Base-by-base conservation (phyloP, 2,888 invertebrate species). In the Lordiphosa fenestrarum region DNA sequence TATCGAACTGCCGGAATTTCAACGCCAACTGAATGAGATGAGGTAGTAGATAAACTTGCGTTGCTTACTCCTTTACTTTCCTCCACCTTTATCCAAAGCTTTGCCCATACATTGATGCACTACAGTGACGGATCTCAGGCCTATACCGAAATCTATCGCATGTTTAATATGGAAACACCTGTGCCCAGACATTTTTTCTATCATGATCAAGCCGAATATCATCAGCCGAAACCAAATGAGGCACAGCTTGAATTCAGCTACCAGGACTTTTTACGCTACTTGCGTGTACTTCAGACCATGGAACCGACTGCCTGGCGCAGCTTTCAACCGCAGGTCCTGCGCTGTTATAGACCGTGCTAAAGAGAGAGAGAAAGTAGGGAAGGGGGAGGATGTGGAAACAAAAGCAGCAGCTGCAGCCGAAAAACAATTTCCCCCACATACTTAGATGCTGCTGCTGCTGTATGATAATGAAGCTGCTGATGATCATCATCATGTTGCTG, bases 151-250 rank as follows among this genome's bases (percentile, higher is more conserved):
- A 54, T 72, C 6, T 57, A 35, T 39, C 5, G 41, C 2, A 12
- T 52, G 30, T 55, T 68, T 1, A 5, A 50, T 0, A 6, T 70
- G 1, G 3, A 13, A 1, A 0, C 1, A 3, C 37, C 44, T 0
- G 2, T 0, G 2, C 25, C 40, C 7, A 72, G 74, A 7, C 46
- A 44, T 2, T 76, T 70, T 13, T 55, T 74, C 33, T 60, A 36
- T 30, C 54, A 76, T n/a, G 12, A 30, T 7, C 10, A 60, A 21
- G 63, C 66, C 25, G 1, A 10, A 0, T 74, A 76, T 50, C 76
- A 74, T 41, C 44, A 50, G 6, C 13, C 21, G 1, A 9, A 13
- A 4, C 53, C 51, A 3, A 55, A 63, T 12, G 30, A 30, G 9
- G 2, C 19, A 6, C 23, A 23, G 10, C 23, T 9, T 4, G 21